Percentiles rank a stretch among this genome's conserved stretches.
Conservation (phyloP, 2,113 vertebrate genomes). For the Serilophus lunatus region DNA sequence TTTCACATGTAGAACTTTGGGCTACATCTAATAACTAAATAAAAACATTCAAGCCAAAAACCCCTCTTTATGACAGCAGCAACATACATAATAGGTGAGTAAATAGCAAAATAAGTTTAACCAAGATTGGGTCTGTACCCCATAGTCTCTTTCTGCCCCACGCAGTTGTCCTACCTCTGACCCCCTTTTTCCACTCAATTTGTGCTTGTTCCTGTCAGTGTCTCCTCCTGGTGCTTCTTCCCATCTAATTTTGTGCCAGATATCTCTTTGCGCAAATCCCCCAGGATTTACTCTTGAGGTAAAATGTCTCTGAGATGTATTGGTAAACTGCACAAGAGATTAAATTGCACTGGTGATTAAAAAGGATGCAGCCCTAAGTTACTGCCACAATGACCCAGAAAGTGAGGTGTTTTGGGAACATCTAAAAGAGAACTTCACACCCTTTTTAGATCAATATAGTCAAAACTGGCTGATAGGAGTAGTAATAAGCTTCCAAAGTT, state of each 20-base stretch:
- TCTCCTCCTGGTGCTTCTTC: background rate
- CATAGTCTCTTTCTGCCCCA: background rate
- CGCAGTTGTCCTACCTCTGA: rapidly evolving
- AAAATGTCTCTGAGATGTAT: background rate
- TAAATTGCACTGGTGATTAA: background rate
- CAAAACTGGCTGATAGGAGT: background rate
- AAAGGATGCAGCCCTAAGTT: background rate
- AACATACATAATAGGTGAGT: background rate
- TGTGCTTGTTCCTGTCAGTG: background rate
- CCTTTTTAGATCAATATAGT: background rate
- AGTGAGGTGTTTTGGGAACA: background rate
- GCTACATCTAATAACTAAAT: background rate
- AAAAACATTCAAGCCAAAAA: background rate
- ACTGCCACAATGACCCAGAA: background rate
- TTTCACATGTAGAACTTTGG: background rate
- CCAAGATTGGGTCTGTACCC: background rate
- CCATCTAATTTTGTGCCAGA: background rate
- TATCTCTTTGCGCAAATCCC: background rate
- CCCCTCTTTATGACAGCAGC: background rate
- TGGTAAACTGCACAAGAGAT: background rate
- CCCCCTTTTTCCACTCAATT: background rate
- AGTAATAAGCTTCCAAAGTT: background rate
- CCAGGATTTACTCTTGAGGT: background rate
- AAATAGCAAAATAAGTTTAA: background rate
- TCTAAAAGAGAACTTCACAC: background rate